Conservation (phyloP, 1,140 invertebrate species). For the Tribolium castaneum region DNA sequence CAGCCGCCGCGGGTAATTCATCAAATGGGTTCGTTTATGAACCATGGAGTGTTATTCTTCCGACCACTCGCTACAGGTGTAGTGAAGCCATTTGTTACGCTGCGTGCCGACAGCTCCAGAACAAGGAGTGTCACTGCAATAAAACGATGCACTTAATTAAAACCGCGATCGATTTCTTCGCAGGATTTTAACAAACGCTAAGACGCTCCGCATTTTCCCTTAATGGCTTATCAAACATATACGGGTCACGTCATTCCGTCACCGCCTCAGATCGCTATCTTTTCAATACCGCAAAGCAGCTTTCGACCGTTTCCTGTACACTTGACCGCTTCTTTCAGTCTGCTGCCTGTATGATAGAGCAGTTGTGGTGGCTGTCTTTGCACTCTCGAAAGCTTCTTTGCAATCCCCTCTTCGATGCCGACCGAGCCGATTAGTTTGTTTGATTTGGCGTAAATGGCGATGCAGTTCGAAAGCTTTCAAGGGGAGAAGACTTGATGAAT, state of each 20-base stretch:
- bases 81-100: conserved; percentile 10
- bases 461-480: conserved; percentile 23
- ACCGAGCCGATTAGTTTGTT: conserved; percentile 28
- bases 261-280: conserved; percentile 26
- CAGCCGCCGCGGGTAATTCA: conserved; percentile 43
- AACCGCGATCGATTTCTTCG: conserved; percentile 9
- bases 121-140: conserved; percentile 36
- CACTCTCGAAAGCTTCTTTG: conserved; percentile 14
- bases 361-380: conserved; percentile 10
- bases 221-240: conserved; percentile 19
- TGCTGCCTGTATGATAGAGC: background rate
- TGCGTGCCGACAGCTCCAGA: conserved; percentile 25
- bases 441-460: conserved; percentile 33
- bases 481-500: conserved; percentile 12
- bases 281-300: conserved; percentile 24
- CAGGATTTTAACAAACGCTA: background rate
- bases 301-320: conserved; percentile 7
- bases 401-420: conserved; percentile 11
- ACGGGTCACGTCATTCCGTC: conserved; percentile 20
- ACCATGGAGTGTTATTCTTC: conserved; percentile 32
- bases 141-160: conserved; percentile 32
- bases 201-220: background rate
- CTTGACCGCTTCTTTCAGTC: conserved; percentile 15
- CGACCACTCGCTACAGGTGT: conserved; percentile 32
- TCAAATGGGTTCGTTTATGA: conserved; percentile 35